Base-by-base conservation (phyloP, 2,888 invertebrate species). In the Catocala fraxini region DNA sequence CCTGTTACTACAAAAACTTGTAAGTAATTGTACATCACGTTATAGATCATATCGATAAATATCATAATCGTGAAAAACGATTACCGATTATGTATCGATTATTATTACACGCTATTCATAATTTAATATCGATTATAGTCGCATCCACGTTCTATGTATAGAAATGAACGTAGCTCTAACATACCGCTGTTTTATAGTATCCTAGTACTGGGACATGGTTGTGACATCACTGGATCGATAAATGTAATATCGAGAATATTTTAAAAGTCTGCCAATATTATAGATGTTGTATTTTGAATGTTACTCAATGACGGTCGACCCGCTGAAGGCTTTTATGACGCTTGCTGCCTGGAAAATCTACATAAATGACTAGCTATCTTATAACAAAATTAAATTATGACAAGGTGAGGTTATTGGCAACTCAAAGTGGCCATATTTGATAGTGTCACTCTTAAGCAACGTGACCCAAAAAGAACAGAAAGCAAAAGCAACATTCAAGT, bases 131-230 rank as follows among this genome's bases (percentile, higher is more conserved):
- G 63, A 79, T 73, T 76, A 78, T 61, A 78, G 68, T 56, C 34
- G 55, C 66, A 68, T 63, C 73, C 48, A 68, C 12, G 68, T 65
- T 71, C 71, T 77, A 70, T 75, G 71, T 70, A 68, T 75, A 77
- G 73, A 75, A 68, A 66, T 59, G 68, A 63, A 63, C 68, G 66
- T 74, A 59, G 59, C 53, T 58, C 51, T 59, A 52, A 72, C 75
- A 79, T 78, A 73, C 75, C 80, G 63, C 66, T 70, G 71, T 70
- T 75, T 78, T 79, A 79, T 79, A 73, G 70, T 76, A 68, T 71
- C 66, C 65, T 73, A 68, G 71, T 72, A 63, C 65, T 25, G 54
- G 54, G 46, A 42, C 35, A 61, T 46, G 49, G 70, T 65, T 58
- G 53, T 6, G 13, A 51, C 41, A 13, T 25, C 11, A 2, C 0